A percentile compares a stretch with the other conserved stretches of the same genome.
phyloP scores from a whole-genome alignment of 2,888 invertebrate species.

The Timandra comae region DNA sequence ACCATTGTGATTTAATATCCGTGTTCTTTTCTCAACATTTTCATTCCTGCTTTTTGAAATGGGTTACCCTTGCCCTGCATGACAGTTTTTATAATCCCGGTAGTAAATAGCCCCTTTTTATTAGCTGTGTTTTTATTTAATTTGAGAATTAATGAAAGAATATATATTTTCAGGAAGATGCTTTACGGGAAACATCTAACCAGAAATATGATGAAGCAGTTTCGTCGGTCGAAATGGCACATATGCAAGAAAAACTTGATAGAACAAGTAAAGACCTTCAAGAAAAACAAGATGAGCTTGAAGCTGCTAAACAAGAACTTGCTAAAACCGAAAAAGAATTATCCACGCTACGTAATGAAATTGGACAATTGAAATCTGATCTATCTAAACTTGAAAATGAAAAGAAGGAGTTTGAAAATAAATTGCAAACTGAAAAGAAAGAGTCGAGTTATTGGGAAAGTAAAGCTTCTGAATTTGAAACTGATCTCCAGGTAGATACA shows the following conservation, averaged over 20 bases:
- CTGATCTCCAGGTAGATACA: conserved; percentile 73
- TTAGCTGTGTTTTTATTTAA: too few relatives aligned
- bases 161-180: conserved; percentile 50
- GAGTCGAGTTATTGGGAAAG: conserved; percentile 80
- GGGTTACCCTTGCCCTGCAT: too few relatives aligned
- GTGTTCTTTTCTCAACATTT: too few relatives aligned
- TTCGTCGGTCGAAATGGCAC: conserved; percentile 67
- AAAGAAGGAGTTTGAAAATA: conserved; percentile 80
- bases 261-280: conserved; percentile 46
- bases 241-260: conserved; percentile 66
- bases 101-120: too few relatives aligned
- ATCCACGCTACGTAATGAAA: conserved; percentile 55
- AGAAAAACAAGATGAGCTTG: conserved; percentile 55
- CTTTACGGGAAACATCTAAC: conserved; percentile 59
- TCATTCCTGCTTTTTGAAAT: too few relatives aligned
- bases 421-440: conserved; percentile 77
- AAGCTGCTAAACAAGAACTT: conserved; percentile 44
- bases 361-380: conserved; percentile 57
- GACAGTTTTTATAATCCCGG: too few relatives aligned
- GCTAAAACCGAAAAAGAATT: conserved; percentile 67
- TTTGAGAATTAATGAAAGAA: background rate
- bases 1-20: too few relatives aligned
- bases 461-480: conserved; percentile 78
- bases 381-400: conserved; percentile 62
- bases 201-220: conserved; percentile 67